A percentile compares a stretch with the other conserved stretches of the same genome.
Conservation (phyloP, 2,888 invertebrate species). For the Drosophila colorata region DNA sequence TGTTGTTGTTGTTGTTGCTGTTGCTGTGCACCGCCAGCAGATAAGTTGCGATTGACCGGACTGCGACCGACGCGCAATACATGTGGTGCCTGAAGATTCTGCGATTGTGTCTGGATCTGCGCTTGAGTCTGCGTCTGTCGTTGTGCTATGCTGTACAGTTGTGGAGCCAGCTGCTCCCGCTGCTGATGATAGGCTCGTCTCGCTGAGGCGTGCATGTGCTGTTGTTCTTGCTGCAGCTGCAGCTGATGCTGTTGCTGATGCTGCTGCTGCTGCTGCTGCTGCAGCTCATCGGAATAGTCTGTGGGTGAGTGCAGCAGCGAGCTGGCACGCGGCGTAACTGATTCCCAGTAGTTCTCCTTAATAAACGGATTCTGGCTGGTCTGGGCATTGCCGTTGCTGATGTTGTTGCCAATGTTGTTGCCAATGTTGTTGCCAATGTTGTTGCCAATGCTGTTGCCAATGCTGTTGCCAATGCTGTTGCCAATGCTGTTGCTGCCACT, state of each 20-base stretch:
- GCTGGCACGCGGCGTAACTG: conserved; percentile 71
- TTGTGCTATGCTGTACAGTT: conserved; percentile 58
- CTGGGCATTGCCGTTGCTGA: conserved; percentile 48
- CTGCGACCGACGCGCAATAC: conserved; percentile 80
- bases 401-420: conserved; percentile 41
- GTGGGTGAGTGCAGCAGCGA: conserved; percentile 82
- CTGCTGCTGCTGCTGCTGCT: conserved; percentile 42
- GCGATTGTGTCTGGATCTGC: conserved; percentile 25
- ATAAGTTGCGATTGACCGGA: conserved; percentile 74
- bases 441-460: conserved; percentile 65
- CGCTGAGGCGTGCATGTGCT: conserved; percentile 62
- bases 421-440: conserved; percentile 31
- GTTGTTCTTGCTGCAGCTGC: conserved; percentile 55
- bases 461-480: conserved; percentile 58
- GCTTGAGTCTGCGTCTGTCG: conserved; percentile 40
- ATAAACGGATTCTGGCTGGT: conserved; percentile 83
- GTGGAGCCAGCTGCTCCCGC: conserved; percentile 70
- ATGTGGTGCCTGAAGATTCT: conserved; percentile 52
- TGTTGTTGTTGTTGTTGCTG: conserved; percentile 11
- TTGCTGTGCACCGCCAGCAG: conserved; percentile 31
- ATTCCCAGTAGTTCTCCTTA: conserved; percentile 83
- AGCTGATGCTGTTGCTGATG: conserved; percentile 46
- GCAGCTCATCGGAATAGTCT: conserved; percentile 72
- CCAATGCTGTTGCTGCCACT: conserved; percentile 36
- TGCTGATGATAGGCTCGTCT: conserved; percentile 70